Evolutionary conservation across 2,113 vertebrate species (phyloP), one percentile per base, ranked within the genome.

Genomic region (Equus przewalskii): DNA sequence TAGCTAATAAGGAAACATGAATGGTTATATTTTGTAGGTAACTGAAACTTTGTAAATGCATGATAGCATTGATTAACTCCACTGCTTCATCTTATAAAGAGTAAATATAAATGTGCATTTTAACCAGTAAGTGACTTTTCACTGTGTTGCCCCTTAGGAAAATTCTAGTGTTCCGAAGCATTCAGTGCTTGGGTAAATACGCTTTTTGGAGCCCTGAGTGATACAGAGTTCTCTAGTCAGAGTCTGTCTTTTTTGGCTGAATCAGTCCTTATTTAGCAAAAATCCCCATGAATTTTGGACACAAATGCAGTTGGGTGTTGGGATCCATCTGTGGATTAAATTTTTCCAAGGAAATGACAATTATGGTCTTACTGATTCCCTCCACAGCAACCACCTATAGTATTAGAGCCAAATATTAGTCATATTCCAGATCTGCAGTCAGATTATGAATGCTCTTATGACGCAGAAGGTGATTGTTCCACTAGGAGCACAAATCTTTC

Each of bases 261-360:
- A 30, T 96, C 94, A 91, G 83, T 95, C 67, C 88, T 97, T 97
- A 97, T 96, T 97, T 95, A 98, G 93, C 91, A 98, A 98, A 97
- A 97, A 69, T 86, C 30, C 62, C 64, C 93, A 51, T 95, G 92
- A 89, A 26, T 80, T 89, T 97, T 96, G 92, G 76, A 73, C 30
- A 88, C 7, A 76, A 69, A 15, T 58, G 46, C 54, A 73, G 62
- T 5, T 94, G 75, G 44, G 65, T 92, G 83, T 80, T 96, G 83
- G 65, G 60, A 94, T 90, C 87, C 92, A 94, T 97, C 95, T 95
- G 80, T 90, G 83, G 36, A 94, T 88, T 97, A 94, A 97, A 79
- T 85, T 98, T 98, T 98, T 97, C 97, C 97, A 81, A 97, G 96
- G 96, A 98, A 98, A 90, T 96, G 80, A 93, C 93, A 97, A 7